Evolutionary conservation across 2,797 vertebrate species (phyloP).

Genomic region (Thripadectes ignobilis): DNA sequence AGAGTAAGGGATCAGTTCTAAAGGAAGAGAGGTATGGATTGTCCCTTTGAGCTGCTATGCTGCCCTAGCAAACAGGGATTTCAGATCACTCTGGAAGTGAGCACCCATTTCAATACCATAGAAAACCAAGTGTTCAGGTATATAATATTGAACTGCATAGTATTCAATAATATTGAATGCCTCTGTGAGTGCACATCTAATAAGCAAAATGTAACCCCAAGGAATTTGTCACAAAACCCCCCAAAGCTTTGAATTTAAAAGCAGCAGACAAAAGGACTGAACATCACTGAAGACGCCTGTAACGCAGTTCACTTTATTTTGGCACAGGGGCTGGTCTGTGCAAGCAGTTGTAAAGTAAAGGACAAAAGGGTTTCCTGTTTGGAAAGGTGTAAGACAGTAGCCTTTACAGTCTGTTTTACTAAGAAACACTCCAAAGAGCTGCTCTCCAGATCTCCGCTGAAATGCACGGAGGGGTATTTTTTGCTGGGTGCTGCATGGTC

Average conservation of each 20-base stretch:
- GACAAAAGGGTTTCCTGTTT: not conserved
- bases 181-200: not conserved
- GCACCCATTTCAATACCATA: not conserved
- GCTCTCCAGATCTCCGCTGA: not conserved
- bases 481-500: not conserved
- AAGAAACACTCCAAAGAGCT: not conserved
- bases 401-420: not conserved
- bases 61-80: not conserved
- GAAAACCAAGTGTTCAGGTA: not conserved
- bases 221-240: not conserved
- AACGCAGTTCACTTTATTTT: not conserved
- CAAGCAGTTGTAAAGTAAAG: not conserved
- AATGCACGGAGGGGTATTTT: not conserved
- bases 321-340: not conserved
- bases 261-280: not conserved
- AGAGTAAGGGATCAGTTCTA: not conserved
- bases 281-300: not conserved
- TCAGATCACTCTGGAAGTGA: not conserved
- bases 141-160: not conserved
- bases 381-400: not conserved
- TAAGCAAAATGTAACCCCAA: not conserved
- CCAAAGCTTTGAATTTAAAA: not conserved
- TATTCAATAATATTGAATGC: not conserved
- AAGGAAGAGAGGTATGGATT: not conserved
- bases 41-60: not conserved